A percentile compares a stretch with the other conserved stretches of the same genome.
phyloP scores from a whole-genome alignment of 2,797 vertebrate genomes.

The Paguma larvata region DNA sequence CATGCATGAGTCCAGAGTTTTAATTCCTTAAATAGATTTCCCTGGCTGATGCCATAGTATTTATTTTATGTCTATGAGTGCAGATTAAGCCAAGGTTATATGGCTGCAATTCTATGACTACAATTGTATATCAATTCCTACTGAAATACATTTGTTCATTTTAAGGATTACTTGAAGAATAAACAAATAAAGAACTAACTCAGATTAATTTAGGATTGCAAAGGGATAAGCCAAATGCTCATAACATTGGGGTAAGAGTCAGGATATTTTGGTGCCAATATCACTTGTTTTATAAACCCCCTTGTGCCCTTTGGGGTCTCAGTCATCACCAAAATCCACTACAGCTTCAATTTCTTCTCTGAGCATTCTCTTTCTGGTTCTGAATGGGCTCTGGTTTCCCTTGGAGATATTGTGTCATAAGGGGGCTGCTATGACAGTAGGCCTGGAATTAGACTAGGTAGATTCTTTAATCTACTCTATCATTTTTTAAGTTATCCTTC shows the following conservation, averaged over 20 bases:
- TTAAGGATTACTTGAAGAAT: not conserved
- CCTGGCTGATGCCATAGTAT: not conserved
- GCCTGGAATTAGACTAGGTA: no score
- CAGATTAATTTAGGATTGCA: not conserved
- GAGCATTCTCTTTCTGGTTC: not conserved
- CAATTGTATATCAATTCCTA: not conserved
- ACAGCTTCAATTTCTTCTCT: not conserved
- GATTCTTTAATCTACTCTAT: no score
- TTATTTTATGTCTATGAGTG: not conserved
- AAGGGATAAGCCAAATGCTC: not conserved
- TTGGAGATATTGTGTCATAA: not conserved
- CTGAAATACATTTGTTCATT: not conserved
- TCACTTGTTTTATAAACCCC: not conserved
- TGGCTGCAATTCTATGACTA: not conserved
- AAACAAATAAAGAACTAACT: not conserved
- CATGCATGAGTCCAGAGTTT: not conserved
- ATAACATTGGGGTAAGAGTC: not conserved
- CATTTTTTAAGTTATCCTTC: no score
- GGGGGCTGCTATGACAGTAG: not conserved
- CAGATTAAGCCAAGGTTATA: not conserved
- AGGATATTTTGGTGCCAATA: not conserved
- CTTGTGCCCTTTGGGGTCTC: not conserved
- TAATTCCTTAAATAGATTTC: not conserved
- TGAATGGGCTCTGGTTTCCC: not conserved
- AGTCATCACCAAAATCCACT: not conserved